Evolutionary conservation across 2,797 vertebrate species (phyloP).

Genomic region (Buceros bicornis): DNA sequence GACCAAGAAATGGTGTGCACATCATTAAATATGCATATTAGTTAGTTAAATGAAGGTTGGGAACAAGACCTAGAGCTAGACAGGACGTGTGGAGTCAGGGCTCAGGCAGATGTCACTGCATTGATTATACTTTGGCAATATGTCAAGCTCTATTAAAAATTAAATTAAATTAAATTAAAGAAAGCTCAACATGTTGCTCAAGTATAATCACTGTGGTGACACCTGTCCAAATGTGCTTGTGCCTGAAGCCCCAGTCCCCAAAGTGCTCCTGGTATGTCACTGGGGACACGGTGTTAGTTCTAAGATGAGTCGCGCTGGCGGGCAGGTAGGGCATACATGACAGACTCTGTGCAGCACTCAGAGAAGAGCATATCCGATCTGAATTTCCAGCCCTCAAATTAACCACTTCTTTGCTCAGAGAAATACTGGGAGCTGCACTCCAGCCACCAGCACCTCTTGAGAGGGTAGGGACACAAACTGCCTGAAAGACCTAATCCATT

Average conservation of each 20-base stretch:
- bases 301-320: neutral
- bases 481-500: neutral
- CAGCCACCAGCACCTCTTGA: neutral
- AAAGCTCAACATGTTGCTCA: neutral
- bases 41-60: conserved; percentile 27
- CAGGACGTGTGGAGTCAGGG: neutral
- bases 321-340: neutral
- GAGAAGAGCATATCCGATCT: neutral
- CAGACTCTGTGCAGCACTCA: neutral
- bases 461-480: rapidly evolving
- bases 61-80: conserved; percentile 33
- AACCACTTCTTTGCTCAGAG: neutral
- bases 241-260: neutral
- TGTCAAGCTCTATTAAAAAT: conserved; percentile 53
- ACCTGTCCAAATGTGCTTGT: neutral
- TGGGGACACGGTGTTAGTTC: neutral
- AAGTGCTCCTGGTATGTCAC: neutral
- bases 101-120: conserved; percentile 43
- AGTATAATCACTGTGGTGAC: neutral
- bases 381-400: neutral
- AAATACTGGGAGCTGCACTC: neutral
- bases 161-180: conserved; percentile 50
- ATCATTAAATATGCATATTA: conserved; percentile 42
- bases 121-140: conserved; percentile 49
- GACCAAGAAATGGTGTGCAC: neutral